Percentiles rank a stretch among this genome's conserved stretches.
These are phyloP conservation scores for Parthenolecanium corni DNA, from an alignment of 2,888 invertebrate genomes.

Conservation along the genomic window DNA sequence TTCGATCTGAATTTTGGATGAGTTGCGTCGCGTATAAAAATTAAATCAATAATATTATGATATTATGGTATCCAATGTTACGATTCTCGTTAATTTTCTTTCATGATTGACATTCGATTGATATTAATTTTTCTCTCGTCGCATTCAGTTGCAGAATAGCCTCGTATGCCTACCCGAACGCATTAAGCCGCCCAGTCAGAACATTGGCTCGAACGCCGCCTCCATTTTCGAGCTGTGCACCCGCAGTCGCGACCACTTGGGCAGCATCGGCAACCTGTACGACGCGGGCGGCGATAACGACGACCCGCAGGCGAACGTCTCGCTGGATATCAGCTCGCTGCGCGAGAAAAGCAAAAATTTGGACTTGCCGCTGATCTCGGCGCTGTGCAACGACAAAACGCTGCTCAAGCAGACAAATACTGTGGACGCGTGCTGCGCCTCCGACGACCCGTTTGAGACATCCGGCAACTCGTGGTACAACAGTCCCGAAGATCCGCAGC, in stretches of 20 bases:
- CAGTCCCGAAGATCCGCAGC: not conserved
- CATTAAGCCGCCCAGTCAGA: not conserved
- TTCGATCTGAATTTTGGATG: too few species aligned
- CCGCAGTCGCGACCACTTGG: too few species aligned
- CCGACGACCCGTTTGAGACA: not conserved
- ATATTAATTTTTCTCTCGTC: too few species aligned
- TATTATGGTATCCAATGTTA: too few species aligned
- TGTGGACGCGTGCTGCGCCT: not conserved
- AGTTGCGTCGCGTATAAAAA: too few species aligned
- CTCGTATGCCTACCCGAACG: conserved; percentile 1
- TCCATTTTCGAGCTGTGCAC: not conserved
- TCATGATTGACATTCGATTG: too few species aligned
- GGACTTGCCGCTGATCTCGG: conserved; percentile 83
- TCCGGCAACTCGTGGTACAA: conserved; percentile 3
- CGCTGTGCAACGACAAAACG: conserved; percentile 83
- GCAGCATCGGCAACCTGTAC: too few species aligned
- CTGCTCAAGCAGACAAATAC: conserved; percentile 80
- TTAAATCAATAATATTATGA: too few species aligned
- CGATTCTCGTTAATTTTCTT: too few species aligned
- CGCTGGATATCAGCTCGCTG: conserved; percentile 66
- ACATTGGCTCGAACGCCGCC: not conserved
- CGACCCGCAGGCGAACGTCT: conserved; percentile 35
- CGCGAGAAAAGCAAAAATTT: conserved; percentile 80
- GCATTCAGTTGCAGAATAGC: not conserved
- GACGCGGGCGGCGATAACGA: not conserved